A percentile compares a stretch with the other conserved stretches of the same genome.
phyloP scores from a whole-genome alignment of 2,113 vertebrate genomes.

The Pleuronectes platessa region DNA sequence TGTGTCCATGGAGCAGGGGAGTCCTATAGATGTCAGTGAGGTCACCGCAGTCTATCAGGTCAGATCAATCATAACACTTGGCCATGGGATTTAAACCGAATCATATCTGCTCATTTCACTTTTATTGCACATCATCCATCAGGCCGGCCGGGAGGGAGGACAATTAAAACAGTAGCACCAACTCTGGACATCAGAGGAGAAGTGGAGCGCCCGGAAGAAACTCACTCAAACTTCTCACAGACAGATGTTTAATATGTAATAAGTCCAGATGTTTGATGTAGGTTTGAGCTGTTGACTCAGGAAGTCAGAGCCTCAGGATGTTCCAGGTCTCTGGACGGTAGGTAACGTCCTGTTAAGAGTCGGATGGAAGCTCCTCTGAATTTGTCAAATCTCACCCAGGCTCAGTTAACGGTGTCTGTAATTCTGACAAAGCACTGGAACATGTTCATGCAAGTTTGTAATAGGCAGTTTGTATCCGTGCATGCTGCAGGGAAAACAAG shows the following conservation, averaged over 20 bases:
- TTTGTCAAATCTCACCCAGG: too few species aligned
- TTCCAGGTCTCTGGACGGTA: background rate
- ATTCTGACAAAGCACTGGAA: too few species aligned
- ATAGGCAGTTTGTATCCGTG: too few species aligned
- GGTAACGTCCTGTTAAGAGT: too few species aligned
- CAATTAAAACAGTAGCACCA: background rate
- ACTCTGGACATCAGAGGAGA: background rate
- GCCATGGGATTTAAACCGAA: background rate
- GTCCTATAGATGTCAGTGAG: background rate
- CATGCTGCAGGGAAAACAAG: too few species aligned
- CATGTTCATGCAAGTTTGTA: too few species aligned
- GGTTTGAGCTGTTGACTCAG: background rate
- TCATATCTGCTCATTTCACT: background rate
- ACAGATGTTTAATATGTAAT: background rate
- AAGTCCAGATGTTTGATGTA: background rate
- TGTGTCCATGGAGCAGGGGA: background rate
- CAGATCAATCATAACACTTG: conserved; percentile 23
- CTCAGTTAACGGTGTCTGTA: too few species aligned
- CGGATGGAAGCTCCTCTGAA: too few species aligned
- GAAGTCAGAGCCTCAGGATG: background rate
- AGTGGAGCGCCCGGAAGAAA: background rate
- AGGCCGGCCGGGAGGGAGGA: too few species aligned
- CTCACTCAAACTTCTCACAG: background rate
- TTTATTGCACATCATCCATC: background rate
- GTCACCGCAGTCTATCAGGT: conserved; percentile 6